Conservation (phyloP, 2,888 invertebrate species). For the Stictocephala bisonia region DNA sequence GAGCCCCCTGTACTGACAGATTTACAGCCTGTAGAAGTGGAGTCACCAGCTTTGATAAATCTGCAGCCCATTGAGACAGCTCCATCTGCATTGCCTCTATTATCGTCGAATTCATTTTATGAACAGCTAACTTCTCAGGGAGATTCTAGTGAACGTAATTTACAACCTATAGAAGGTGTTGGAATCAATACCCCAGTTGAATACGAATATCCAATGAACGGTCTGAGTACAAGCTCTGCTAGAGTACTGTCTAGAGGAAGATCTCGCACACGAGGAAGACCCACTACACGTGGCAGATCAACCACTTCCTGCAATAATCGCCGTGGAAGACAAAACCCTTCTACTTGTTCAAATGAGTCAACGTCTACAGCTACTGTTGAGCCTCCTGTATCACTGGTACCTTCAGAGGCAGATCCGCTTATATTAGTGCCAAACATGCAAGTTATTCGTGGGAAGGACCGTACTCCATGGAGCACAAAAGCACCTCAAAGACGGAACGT, state of each 20-base stretch:
- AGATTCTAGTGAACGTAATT: background rate
- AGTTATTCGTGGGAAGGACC: slow-evolving; percentile 20
- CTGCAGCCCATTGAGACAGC: slow-evolving; percentile 21
- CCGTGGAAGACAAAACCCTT: slow-evolving; percentile 2
- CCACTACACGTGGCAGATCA: background rate
- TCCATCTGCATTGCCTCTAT: slow-evolving; percentile 11
- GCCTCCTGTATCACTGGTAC: background rate
- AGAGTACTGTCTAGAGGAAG: background rate
- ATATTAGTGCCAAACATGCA: slow-evolving; percentile 2
- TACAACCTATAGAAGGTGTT: slow-evolving; percentile 7
- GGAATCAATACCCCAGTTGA: slow-evolving; percentile 4
- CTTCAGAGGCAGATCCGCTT: background rate
- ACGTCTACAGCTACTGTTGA: slow-evolving; percentile 8
- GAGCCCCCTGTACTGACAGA: background rate
- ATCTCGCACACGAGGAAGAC: slow-evolving; percentile 1
- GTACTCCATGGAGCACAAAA: background rate
- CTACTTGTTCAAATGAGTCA: background rate
- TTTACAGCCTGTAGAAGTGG: slow-evolving; percentile 9
- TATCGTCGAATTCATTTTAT: slow-evolving; percentile 14
- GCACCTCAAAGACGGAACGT: slow-evolving; percentile 8
- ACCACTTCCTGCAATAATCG: slow-evolving; percentile 2
- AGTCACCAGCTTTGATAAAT: slow-evolving; percentile 2
- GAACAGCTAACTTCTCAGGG: slow-evolving; percentile 1
- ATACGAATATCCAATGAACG: background rate
- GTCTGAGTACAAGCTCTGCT: slow-evolving; percentile 8